Evolutionary conservation across 2,113 vertebrate species (phyloP).

Genomic region (Macaca nemestrina): DNA sequence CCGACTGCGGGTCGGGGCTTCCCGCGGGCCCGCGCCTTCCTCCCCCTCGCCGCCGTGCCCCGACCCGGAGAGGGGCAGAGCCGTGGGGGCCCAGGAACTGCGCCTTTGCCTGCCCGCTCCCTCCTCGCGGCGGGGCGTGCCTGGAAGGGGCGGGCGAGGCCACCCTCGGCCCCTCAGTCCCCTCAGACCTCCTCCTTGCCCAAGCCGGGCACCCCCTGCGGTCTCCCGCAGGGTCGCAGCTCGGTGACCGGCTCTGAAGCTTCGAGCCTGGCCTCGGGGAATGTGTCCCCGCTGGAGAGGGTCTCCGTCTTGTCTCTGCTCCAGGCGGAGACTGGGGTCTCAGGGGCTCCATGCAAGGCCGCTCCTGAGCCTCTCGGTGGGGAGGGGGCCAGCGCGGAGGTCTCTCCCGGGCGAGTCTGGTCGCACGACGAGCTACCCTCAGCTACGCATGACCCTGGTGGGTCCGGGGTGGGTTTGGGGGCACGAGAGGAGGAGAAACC

Average conservation of each 20-base stretch:
- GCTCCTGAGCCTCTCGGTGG: not conserved
- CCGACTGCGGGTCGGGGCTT: not conserved
- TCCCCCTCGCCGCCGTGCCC: not conserved
- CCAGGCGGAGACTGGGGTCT: not conserved
- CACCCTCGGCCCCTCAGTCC: not conserved
- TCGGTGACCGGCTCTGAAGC: rapidly evolving
- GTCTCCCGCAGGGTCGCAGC: too few relatives aligned
- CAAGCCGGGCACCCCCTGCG: not conserved
- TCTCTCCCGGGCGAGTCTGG: not conserved
- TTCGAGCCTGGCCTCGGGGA: not conserved
- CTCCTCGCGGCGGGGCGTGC: not conserved
- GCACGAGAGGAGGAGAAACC: not conserved
- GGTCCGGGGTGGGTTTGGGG: not conserved
- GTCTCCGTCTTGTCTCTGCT: not conserved
- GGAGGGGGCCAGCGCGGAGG: not conserved
- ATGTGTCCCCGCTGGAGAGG: too few relatives aligned
- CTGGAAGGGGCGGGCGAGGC: not conserved
- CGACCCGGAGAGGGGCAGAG: not conserved
- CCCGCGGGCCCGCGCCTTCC: not conserved
- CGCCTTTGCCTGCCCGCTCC: not conserved
- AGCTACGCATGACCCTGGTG: not conserved
- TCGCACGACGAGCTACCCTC: not conserved
- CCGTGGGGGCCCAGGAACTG: not conserved
- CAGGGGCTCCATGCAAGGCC: not conserved
- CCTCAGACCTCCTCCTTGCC: not conserved